Evolutionary conservation across 1,140 invertebrate genomes (phyloP), one percentile per base, ranked within the genome.

Genomic region (Drosophila rufa): DNA sequence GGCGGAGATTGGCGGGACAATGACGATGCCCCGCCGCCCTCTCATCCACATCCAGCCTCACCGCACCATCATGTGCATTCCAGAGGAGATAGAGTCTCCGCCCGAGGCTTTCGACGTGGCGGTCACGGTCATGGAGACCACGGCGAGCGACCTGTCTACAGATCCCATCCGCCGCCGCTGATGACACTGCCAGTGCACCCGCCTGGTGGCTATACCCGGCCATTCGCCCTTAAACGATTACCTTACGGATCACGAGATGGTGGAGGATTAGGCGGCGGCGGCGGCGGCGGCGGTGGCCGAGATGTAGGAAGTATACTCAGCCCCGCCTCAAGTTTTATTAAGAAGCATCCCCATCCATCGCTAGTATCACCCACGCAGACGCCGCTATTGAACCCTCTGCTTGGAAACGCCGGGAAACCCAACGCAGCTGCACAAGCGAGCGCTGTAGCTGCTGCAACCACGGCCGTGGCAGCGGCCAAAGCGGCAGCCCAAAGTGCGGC

Each of bases 401-500:
- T 56, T 8, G 51, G 33, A 5, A 17, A 40, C 7, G 22, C 48
- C 14, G 40, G 74, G 8, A 78, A 90, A 36, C 77, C 84, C 8
- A 89, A 73, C 51, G 74, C 85, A 2, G 89, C 90, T 3, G 91
- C 84, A 0, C 87, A 91, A 27, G 91, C 91, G 11, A 90, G 82
- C 27, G 89, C 89, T 2, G 89, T 92, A 48, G 91, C 82, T 8
- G 91, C 91, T 0, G 91, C 91, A 19, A 92, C 91, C 4, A 92
- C 91, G n/a, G 91, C 91, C 1, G 91, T 92, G 45, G 91, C 91
- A 22, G 91, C 91, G 4, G 91, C 91, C 14, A 92, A 92, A 50
- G 91, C 91, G 1, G 91, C 91, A 15, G 91, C 91, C 7, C 91
- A 92, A 51, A 92, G 91, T 33, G 82, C 91, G 6, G 91, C 91